Evolutionary conservation across 2,888 invertebrate species (phyloP).

Genomic region (Dichetophora obliterata): DNA sequence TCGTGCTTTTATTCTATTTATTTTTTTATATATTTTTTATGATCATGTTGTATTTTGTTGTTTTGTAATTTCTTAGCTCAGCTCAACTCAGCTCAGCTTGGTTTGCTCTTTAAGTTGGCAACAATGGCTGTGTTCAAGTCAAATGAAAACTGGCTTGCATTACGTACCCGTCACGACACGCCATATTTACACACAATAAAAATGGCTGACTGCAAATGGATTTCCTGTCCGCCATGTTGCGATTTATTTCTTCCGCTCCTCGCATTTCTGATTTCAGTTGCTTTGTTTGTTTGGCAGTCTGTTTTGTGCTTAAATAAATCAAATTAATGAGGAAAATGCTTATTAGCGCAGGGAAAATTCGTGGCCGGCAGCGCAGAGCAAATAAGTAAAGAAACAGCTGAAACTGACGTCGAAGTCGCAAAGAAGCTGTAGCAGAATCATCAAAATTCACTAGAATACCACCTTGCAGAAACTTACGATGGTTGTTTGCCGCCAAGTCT

Average conservation of each 20-base stretch:
- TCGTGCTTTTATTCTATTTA: background rate
- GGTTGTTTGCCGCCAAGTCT: slow-evolving; percentile 9
- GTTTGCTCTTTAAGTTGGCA: slow-evolving; percentile 7
- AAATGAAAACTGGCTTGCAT: slow-evolving; percentile 8
- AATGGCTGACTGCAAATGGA: slow-evolving; percentile 4
- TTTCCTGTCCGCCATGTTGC: slow-evolving; percentile 28
- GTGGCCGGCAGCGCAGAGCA: too few relatives aligned
- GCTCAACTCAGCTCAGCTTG: background rate
- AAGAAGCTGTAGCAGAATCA: background rate
- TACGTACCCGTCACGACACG: background rate
- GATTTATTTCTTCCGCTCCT: slow-evolving; percentile 25
- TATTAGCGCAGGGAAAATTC: slow-evolving; percentile 9
- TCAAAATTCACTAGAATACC: background rate
- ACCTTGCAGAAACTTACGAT: background rate
- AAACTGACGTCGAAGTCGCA: background rate
- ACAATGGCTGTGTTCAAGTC: slow-evolving; percentile 10
- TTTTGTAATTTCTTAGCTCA: background rate
- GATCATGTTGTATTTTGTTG: background rate
- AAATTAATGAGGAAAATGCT: slow-evolving; percentile 31
- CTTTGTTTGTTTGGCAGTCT: slow-evolving; percentile 1
- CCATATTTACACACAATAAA: background rate
- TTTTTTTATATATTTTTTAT: background rate
- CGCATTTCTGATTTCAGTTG: background rate
- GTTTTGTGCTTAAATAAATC: slow-evolving; percentile 30
- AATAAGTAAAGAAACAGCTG: background rate